Percentiles rank a stretch among this genome's conserved stretches.
Conservation (phyloP, 92 coral and sea anemone genomes). For the Umimayanthus chanpuru region DNA sequence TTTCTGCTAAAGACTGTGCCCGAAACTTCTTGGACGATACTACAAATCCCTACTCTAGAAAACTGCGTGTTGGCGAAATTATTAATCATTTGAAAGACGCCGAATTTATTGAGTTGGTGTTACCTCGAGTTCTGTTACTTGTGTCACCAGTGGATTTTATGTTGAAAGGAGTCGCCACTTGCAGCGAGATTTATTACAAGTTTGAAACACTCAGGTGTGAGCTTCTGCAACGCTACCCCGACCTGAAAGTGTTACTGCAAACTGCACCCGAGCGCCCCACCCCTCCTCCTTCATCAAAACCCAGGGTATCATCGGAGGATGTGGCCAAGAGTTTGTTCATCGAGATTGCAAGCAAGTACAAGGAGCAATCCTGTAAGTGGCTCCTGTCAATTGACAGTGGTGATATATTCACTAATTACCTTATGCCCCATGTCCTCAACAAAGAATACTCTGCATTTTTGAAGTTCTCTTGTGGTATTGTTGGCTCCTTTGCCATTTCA, state of each 20-base stretch:
- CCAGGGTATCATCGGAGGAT: no score
- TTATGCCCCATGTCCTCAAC: constrained; percentile 34
- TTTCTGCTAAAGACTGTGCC: background rate
- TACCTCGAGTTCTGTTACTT: background rate
- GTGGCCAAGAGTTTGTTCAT: background rate
- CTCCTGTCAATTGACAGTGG: constrained; percentile 27
- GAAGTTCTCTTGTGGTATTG: constrained; percentile 39
- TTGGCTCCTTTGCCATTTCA: constrained; percentile 39
- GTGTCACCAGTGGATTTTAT: background rate
- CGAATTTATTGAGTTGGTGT: background rate
- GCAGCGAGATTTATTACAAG: background rate
- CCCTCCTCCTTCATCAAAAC: no score
- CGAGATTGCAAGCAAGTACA: background rate
- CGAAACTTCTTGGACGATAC: background rate
- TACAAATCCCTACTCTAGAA: no score
- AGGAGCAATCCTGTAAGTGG: constrained; percentile 3
- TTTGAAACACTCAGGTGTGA: background rate
- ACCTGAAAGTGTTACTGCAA: background rate
- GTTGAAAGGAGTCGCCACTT: background rate
- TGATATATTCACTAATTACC: background rate
- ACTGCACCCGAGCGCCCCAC: no score
- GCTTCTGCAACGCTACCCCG: background rate
- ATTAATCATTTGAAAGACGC: background rate
- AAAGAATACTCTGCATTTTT: constrained; percentile 8
- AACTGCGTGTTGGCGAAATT: no score